These are phyloP conservation scores for Nasonia giraulti DNA, from an alignment of 1,140 invertebrate genomes.

Conservation along the genomic window DNA sequence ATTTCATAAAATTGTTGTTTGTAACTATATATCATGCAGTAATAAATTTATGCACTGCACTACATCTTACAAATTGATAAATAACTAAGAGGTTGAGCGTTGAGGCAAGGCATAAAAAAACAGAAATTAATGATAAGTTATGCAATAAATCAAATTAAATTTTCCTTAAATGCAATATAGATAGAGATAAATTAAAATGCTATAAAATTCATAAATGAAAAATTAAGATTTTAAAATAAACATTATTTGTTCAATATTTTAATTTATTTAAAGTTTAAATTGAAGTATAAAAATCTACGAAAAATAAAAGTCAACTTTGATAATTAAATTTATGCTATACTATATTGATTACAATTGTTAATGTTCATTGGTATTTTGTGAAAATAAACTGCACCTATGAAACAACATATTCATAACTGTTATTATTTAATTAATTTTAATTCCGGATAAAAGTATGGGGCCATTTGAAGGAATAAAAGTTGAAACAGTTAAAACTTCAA, in stretches of 20 bases:
- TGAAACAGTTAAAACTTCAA: constrained; percentile 10
- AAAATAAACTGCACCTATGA: constrained; percentile 43
- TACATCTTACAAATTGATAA: neutral
- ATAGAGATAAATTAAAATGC: constrained; percentile 6
- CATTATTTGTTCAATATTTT: constrained; percentile 39
- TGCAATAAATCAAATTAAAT: constrained; percentile 26
- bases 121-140: constrained; percentile 4
- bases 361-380: constrained; percentile 36
- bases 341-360: constrained; percentile 39
- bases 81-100: neutral
- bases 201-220: constrained; percentile 3
- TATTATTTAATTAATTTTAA: constrained; percentile 27
- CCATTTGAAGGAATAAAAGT: neutral
- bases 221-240: constrained; percentile 12
- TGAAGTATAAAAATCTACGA: constrained; percentile 22
- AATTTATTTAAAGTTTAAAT: constrained; percentile 33
- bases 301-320: constrained; percentile 13
- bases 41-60: neutral
- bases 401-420: neutral
- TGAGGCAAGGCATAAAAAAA: neutral
- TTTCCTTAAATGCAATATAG: constrained; percentile 10
- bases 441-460: neutral
- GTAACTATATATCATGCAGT: neutral
- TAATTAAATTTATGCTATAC: constrained; percentile 31
- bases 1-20: constrained; percentile 12